Conservation (phyloP, 2,888 invertebrate species). For the Hypsopygia costalis region DNA sequence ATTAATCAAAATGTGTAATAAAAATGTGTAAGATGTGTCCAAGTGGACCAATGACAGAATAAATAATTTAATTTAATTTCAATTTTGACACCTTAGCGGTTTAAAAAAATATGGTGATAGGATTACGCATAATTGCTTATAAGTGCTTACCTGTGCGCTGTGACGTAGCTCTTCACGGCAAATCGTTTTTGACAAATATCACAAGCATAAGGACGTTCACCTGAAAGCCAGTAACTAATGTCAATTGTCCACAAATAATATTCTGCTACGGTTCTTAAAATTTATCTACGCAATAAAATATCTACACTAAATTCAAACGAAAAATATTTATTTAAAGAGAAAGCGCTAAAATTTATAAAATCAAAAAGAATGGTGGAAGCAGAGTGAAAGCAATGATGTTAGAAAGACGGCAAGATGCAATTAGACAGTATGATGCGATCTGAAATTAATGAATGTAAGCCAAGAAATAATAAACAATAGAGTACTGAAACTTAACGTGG, state of each 20-base stretch:
- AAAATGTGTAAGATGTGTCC: too few relatives aligned
- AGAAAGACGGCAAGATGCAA: constrained; percentile 80
- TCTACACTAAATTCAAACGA: too few relatives aligned
- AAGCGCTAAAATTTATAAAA: constrained; percentile 21
- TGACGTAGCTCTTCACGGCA: constrained; percentile 90
- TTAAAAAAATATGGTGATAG: too few relatives aligned
- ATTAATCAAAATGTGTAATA: too few relatives aligned
- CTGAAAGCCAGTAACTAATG: constrained; percentile 49
- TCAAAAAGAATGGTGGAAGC: constrained; percentile 37
- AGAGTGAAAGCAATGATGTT: constrained; percentile 56
- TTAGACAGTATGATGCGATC: constrained; percentile 61
- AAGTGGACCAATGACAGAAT: too few relatives aligned
- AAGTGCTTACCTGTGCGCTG: constrained; percentile 87
- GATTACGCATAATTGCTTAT: too few relatives aligned
- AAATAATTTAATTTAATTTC: too few relatives aligned
- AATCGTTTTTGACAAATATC: constrained; percentile 90
- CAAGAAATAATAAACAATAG: constrained; percentile 54
- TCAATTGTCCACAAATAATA: neutral
- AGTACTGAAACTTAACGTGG: constrained; percentile 49
- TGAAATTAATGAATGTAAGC: constrained; percentile 68
- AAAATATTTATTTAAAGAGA: too few relatives aligned
- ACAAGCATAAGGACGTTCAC: constrained; percentile 89
- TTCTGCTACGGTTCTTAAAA: too few relatives aligned
- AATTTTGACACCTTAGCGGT: too few relatives aligned
- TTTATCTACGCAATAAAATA: too few relatives aligned